Conservation (phyloP, 1,140 invertebrate genomes). For the Drosophila carrolli region DNA sequence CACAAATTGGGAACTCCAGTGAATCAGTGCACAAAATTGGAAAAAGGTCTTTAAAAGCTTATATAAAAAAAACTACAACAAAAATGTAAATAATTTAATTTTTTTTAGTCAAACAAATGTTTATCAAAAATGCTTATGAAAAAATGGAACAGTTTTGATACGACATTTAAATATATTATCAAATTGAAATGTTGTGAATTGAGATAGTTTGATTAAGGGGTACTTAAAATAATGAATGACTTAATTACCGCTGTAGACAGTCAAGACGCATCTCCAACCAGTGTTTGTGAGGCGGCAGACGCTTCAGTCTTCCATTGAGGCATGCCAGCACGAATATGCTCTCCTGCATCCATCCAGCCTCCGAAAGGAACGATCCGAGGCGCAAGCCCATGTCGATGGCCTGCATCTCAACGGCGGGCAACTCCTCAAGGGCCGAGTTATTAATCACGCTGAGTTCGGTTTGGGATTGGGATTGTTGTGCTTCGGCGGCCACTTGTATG, state of each 20-base stretch:
- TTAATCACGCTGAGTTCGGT: constrained; percentile 8
- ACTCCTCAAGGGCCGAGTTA: constrained; percentile 1
- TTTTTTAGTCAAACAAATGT: too few relatives aligned
- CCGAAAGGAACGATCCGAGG: constrained; percentile 92
- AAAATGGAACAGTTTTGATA: too few relatives aligned
- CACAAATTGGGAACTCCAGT: too few relatives aligned
- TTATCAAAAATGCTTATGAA: too few relatives aligned
- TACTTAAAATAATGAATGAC: too few relatives aligned
- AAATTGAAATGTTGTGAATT: too few relatives aligned
- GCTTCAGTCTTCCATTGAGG: constrained; percentile 88
- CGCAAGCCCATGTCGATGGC: constrained; percentile 87
- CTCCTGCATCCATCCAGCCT: constrained; percentile 93
- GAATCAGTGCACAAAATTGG: too few relatives aligned
- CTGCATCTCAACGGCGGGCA: constrained; percentile 18
- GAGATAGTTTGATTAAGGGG: too few relatives aligned
- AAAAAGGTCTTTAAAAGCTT: too few relatives aligned
- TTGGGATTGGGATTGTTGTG: neutral
- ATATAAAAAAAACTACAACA: too few relatives aligned
- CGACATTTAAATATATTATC: too few relatives aligned
- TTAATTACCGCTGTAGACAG: constrained; percentile 89
- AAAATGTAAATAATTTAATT: too few relatives aligned
- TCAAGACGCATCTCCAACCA: constrained; percentile 87
- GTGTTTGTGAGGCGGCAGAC: constrained; percentile 82
- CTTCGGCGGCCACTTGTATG: neutral
- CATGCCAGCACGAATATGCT: constrained; percentile 89